Percentiles rank a stretch among this genome's conserved stretches.
Evolutionary conservation across 2,888 invertebrate genomes (phyloP).

Genomic region (Nomada flava): DNA sequence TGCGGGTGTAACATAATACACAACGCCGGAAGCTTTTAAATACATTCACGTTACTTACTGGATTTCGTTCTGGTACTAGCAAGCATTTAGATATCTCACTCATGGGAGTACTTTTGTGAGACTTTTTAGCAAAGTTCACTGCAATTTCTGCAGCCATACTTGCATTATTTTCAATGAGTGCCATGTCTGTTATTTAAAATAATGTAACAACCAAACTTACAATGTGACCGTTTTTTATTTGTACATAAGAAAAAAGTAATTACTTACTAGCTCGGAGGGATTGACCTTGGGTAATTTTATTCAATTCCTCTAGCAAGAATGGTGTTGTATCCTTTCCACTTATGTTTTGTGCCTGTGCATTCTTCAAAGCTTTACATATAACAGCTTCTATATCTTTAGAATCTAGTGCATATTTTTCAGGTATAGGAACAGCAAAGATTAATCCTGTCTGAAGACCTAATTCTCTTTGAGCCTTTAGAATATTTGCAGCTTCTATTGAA

Average conservation of each 20-base stretch:
- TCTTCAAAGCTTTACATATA: constrained; percentile 89
- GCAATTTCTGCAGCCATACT: constrained; percentile 92
- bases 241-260: constrained; percentile 1
- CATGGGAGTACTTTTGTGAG: background rate
- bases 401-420: constrained; percentile 88
- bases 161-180: constrained; percentile 97
- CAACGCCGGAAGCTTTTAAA: too few relatives aligned
- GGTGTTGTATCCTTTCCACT: constrained; percentile 96
- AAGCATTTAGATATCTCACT: background rate
- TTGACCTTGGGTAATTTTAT: constrained; percentile 91
- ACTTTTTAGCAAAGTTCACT: constrained; percentile 71
- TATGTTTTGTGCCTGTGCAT: constrained; percentile 87
- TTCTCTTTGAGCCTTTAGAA: constrained; percentile 86
- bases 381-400: constrained; percentile 87
- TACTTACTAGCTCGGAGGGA: constrained; percentile 93
- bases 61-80: constrained; percentile 51
- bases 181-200: constrained; percentile 88
- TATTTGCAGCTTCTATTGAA: constrained; percentile 89
- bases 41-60: constrained; percentile 65
- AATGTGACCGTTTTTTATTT: background rate
- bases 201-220: background rate
- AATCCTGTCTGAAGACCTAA: constrained; percentile 89
- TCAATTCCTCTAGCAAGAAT: constrained; percentile 92
- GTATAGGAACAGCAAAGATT: constrained; percentile 96
- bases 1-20: background rate